Evolutionary conservation across 1,140 invertebrate species (phyloP), one percentile per base, ranked within the genome.

Genomic region (Drosophila arawakana): DNA sequence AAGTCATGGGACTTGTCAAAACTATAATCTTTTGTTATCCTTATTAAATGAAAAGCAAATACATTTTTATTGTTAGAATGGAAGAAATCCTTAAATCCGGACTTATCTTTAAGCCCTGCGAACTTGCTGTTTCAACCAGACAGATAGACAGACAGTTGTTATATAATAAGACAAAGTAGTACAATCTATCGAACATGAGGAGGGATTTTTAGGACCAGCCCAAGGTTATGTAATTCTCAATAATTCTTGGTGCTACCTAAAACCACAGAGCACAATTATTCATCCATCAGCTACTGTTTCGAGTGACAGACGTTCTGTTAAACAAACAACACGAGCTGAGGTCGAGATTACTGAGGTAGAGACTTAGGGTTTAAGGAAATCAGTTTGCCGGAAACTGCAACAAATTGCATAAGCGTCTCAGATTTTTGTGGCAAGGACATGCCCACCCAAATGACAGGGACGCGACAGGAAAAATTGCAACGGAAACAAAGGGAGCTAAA

Each of bases 401-500:
- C 84, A 78, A 90, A 88, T 88, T 88, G 84, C 84, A 90, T 88
- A 88, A 88, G 81, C 34, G 65, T 68, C 73, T 55, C 61, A 59
- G 63, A 84, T 78, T 79, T 76, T 63, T 76, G 13, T 39, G 69
- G 73, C 83, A 76, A 86, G 83, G 76, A 79, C 65, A 73, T 78
- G 77, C 74, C 74, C 81, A 67, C 74, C 62, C 70, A 65, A 80
- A 65, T 71, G 68, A 75, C 59, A 73, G 69, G 54, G 15, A 18
- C 18, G 4, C 25, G 70, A 67, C 13, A 63, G 58, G 65, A 65
- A 69, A 65, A 67, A 61, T 67, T 63, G 46, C 43, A 54, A 49
- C 21, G 44, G 43, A 52, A 18, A 59, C 73, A 71, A 72, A 66
- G 41, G 69, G 18, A 66, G 10, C 9, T 21, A 61, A 35, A 85